Conservation (phyloP, 92 coral and sea anemone genomes). For the Palythoa heliodiscus region DNA sequence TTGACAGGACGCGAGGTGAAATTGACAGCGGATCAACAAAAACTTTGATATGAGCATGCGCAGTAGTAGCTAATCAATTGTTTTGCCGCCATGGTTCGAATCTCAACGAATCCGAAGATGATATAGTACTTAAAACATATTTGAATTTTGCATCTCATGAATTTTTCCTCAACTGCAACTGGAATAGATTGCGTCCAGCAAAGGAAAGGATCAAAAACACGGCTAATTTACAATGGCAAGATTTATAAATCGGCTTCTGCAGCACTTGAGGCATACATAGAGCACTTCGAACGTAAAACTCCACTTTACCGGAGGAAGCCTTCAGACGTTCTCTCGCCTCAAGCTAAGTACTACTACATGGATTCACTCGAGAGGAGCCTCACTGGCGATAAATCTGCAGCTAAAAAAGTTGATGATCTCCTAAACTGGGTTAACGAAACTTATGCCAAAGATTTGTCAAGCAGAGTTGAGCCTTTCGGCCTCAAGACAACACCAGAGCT, state of each 20-base stretch:
- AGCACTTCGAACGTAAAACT: slow-evolving; percentile 76
- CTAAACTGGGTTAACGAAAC: slow-evolving; percentile 90
- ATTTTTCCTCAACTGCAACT: slow-evolving; percentile 63
- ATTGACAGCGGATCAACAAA: slow-evolving; percentile 35
- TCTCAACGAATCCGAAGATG: slow-evolving; percentile 65
- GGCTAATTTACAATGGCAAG: slow-evolving; percentile 48
- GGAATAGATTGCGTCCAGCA: slow-evolving; percentile 51
- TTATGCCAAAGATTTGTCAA: slow-evolving; percentile 78
- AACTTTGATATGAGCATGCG: slow-evolving; percentile 61
- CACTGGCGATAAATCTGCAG: slow-evolving; percentile 71
- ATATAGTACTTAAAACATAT: slow-evolving; percentile 45
- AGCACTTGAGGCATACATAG: slow-evolving; percentile 91
- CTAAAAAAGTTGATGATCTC: slow-evolving; percentile 82
- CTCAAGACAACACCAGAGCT: slow-evolving; percentile 49
- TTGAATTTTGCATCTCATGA: slow-evolving; percentile 88
- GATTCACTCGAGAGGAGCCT: slow-evolving; percentile 81
- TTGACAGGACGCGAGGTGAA: slow-evolving; percentile 69
- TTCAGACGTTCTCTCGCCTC: slow-evolving; percentile 85
- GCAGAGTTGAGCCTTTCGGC: slow-evolving; percentile 86
- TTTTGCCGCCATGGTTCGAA: slow-evolving; percentile 97
- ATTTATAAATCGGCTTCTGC: slow-evolving; percentile 82
- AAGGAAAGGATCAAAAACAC: slow-evolving; percentile 42
- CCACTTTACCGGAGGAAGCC: slow-evolving; percentile 65
- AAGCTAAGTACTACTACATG: slow-evolving; percentile 88
- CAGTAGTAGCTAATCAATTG: slow-evolving; percentile 51